These are phyloP conservation scores for Dendrolimus pini DNA, from an alignment of 2,888 invertebrate species.

Conservation along the genomic window DNA sequence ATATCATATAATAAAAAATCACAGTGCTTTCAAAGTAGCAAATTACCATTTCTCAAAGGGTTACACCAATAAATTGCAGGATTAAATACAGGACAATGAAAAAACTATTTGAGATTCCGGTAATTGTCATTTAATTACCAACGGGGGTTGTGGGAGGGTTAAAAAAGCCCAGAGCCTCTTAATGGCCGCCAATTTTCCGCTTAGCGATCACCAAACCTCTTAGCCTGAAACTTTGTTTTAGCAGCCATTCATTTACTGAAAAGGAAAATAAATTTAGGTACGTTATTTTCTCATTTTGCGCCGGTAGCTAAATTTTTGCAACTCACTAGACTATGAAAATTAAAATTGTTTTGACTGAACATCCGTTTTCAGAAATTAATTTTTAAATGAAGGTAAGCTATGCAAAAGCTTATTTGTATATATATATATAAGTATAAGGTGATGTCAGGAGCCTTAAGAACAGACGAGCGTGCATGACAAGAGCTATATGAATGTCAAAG, in stretches of 20 bases:
- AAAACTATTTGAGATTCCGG: conserved; percentile 38
- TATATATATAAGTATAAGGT: too few relatives aligned
- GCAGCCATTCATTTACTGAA: conserved; percentile 27
- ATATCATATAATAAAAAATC: too few relatives aligned
- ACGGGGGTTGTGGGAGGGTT: conserved; percentile 24
- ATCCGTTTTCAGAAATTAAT: too few relatives aligned
- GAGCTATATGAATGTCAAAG: too few relatives aligned
- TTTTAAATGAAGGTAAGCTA: too few relatives aligned
- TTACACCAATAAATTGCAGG: conserved; percentile 23
- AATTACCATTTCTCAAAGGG: too few relatives aligned
- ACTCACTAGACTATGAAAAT: conserved; percentile 8
- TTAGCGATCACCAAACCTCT: conserved; percentile 36
- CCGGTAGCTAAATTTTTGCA: conserved; percentile 11
- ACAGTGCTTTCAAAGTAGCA: too few relatives aligned
- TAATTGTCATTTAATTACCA: conserved; percentile 71
- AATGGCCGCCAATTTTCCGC: conserved; percentile 53
- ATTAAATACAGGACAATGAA: conserved; percentile 19
- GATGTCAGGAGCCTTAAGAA: too few relatives aligned
- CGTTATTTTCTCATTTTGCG: too few relatives aligned
- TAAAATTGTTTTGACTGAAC: neutral
- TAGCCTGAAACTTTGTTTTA: conserved; percentile 38
- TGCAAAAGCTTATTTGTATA: too few relatives aligned
- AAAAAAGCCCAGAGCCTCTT: conserved; percentile 48
- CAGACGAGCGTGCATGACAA: too few relatives aligned
- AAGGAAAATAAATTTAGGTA: conserved; percentile 16